Conservation (phyloP, 2,113 vertebrate species). For the Columba livia region DNA sequence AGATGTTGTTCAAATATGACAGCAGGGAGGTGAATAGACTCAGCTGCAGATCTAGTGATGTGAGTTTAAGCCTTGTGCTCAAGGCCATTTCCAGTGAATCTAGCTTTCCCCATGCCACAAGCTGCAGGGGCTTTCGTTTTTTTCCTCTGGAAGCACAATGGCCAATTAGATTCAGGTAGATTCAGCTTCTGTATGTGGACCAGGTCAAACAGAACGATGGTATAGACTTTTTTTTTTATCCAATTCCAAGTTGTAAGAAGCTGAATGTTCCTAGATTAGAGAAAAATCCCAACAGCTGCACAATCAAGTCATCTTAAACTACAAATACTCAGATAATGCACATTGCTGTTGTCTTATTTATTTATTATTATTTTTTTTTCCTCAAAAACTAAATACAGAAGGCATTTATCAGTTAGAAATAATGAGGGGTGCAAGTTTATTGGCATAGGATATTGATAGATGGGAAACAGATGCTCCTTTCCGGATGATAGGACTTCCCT, state of each 20-base stretch:
- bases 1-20: neutral
- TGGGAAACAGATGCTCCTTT: neutral
- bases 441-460: neutral
- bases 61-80: neutral
- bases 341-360: neutral
- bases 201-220: neutral
- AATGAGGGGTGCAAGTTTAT: neutral
- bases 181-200: neutral
- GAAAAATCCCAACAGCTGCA: neutral
- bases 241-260: neutral
- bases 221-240: neutral
- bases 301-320: neutral
- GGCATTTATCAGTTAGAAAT: neutral
- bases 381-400: neutral
- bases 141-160: neutral
- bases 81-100: neutral
- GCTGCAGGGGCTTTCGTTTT: neutral
- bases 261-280: neutral
- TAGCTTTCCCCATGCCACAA: neutral
- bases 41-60: neutral
- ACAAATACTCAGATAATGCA: neutral
- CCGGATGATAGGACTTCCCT: neutral
- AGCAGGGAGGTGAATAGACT: neutral
- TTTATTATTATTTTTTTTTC: neutral
- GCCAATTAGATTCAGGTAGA: neutral